Conservation (phyloP, 2,797 vertebrate species). For the Sternarchorhynchus goeldii region DNA sequence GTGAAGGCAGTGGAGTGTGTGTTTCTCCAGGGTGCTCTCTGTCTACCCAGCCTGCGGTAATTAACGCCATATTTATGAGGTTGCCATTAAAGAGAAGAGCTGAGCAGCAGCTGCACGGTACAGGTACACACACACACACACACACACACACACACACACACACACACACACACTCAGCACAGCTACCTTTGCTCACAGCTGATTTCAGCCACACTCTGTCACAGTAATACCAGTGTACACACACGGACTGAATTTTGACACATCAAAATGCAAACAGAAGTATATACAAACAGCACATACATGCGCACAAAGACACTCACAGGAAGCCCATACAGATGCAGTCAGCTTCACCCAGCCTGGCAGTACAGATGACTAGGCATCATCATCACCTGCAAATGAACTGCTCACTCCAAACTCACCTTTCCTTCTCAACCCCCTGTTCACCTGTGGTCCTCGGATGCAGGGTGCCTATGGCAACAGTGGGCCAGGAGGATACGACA, state of each 20-base stretch:
- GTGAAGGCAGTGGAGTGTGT: slow-evolving; percentile 28
- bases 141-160: no score
- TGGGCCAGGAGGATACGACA: no score
- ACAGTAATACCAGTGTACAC: slow-evolving; percentile 62
- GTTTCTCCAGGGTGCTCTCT: slow-evolving; percentile 34
- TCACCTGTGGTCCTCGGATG: background rate
- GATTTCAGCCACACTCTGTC: slow-evolving; percentile 70
- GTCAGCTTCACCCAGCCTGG: background rate
- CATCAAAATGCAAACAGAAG: background rate
- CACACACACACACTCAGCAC: background rate
- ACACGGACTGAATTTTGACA: background rate
- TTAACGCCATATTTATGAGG: slow-evolving; percentile 66
- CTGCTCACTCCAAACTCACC: background rate
- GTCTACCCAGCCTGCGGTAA: slow-evolving; percentile 51
- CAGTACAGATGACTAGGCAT: background rate
- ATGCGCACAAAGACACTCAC: background rate
- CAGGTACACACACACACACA: slow-evolving; percentile 31
- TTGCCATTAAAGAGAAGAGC: slow-evolving; percentile 57
- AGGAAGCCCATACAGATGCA: no score
- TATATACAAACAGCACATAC: no score
- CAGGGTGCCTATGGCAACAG: background rate
- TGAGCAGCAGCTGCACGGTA: slow-evolving; percentile 27
- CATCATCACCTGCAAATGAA: background rate
- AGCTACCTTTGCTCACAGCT: slow-evolving; percentile 58
- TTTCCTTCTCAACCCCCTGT: background rate